Percentiles rank a stretch among this genome's conserved stretches.
phyloP scores from a whole-genome alignment of 2,888 invertebrate species.

The Sarcophaga caerulescens region DNA sequence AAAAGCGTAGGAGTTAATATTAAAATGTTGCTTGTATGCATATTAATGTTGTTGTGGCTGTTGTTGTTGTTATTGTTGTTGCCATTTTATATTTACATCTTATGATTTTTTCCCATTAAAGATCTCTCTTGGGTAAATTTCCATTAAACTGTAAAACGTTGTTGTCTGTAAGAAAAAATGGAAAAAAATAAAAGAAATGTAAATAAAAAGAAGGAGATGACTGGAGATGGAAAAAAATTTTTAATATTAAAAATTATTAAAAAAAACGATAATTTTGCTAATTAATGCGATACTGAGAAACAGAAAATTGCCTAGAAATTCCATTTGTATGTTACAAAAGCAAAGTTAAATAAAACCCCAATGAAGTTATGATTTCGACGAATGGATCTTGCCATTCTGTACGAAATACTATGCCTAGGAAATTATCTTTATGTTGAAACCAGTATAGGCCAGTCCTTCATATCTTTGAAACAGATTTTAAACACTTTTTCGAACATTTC shows the following conservation, averaged over 20 bases:
- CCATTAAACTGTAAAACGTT: constrained; percentile 32
- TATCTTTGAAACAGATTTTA: too few species aligned
- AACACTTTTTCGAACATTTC: too few species aligned
- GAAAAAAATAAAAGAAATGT: constrained; percentile 11
- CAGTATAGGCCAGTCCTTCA: too few species aligned
- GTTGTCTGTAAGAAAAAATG: background rate
- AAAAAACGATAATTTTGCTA: background rate
- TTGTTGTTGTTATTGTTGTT: background rate
- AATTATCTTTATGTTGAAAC: too few species aligned
- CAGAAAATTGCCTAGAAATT: background rate
- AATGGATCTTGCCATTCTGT: too few species aligned
- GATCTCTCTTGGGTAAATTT: constrained; percentile 34
- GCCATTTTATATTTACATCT: background rate
- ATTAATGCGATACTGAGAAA: background rate
- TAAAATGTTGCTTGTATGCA: background rate
- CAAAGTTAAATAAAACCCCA: too few species aligned
- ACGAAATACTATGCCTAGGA: too few species aligned
- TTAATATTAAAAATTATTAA: background rate
- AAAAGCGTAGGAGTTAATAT: background rate
- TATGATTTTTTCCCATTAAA: constrained; percentile 1
- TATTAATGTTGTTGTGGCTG: background rate
- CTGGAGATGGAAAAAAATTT: background rate
- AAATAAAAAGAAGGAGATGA: background rate
- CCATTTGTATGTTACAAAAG: too few species aligned
- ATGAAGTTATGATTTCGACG: too few species aligned